phyloP scores from a whole-genome alignment of 2,113 vertebrate genomes.

The Phrynocephalus versicolor region DNA sequence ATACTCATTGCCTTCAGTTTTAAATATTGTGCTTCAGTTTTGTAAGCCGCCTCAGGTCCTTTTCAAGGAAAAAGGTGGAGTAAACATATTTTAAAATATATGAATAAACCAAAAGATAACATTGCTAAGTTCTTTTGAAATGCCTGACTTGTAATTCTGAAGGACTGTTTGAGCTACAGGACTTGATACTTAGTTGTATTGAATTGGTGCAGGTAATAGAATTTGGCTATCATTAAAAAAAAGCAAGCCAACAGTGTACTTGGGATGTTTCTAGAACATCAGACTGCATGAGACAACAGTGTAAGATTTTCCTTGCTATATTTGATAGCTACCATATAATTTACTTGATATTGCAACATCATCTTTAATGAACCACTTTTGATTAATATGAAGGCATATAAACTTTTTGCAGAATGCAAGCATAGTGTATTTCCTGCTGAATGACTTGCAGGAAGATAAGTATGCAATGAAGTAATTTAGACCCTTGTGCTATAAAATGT shows the following conservation, averaged over 20 bases:
- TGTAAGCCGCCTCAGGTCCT: too few species aligned
- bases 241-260: not conserved
- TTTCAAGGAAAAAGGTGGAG: too few species aligned
- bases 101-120: too few species aligned
- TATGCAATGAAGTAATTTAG: slow-evolving; percentile 16
- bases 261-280: not conserved
- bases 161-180: too few species aligned
- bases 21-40: too few species aligned
- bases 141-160: too few species aligned
- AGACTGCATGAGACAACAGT: not conserved
- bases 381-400: not conserved
- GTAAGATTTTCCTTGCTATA: not conserved
- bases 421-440: not conserved
- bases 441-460: slow-evolving; percentile 4
- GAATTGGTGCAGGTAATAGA: too few species aligned
- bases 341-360: not conserved
- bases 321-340: not conserved
- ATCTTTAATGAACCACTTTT: not conserved
- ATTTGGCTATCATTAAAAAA: too few species aligned
- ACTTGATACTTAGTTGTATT: too few species aligned
- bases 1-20: too few species aligned
- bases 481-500: not conserved
- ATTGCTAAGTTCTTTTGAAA: too few species aligned
- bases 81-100: too few species aligned
- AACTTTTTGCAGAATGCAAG: slow-evolving; percentile 13